A percentile compares a stretch with the other conserved stretches of the same genome.
Conservation (phyloP, 2,797 vertebrate species). For the Delichon dasypus region DNA sequence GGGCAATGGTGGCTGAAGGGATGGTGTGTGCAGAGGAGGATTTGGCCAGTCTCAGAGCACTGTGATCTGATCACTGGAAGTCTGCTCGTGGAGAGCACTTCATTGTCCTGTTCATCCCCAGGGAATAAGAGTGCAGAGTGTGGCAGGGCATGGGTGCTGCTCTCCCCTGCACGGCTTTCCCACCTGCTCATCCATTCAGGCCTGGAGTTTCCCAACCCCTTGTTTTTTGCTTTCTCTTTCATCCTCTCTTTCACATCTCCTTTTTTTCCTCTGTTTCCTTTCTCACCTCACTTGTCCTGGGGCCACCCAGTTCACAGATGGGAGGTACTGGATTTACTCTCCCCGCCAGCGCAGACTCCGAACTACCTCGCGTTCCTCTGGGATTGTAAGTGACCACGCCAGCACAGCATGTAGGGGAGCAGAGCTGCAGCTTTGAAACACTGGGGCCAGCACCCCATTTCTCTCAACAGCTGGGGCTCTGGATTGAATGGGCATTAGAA, state of each 20-base stretch:
- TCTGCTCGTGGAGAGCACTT: background rate
- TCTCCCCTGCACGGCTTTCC: conserved; percentile 1
- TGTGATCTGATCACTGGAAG: background rate
- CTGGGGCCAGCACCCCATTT: conserved; percentile 23
- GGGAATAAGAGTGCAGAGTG: background rate
- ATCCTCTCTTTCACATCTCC: conserved; percentile 37
- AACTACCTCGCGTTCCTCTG: conserved; percentile 73
- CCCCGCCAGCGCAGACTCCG: conserved; percentile 80
- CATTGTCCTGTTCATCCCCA: background rate
- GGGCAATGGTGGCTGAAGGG: background rate
- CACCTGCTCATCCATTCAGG: background rate
- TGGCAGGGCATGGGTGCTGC: background rate
- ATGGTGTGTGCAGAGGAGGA: background rate
- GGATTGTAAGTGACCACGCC: conserved; percentile 78
- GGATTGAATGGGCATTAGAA: background rate
- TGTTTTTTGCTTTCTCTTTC: conserved; percentile 29
- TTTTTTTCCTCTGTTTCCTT: conserved; percentile 67
- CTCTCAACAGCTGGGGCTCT: background rate
- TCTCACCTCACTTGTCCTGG: conserved; percentile 55
- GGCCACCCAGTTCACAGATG: conserved; percentile 86
- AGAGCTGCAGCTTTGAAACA: conserved; percentile 60
- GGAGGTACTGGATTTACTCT: conserved; percentile 92
- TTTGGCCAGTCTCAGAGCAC: background rate
- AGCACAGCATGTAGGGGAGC: conserved; percentile 40
- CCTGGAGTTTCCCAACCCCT: background rate